Conservation (phyloP, 2,113 vertebrate genomes). For the Coreoperca whiteheadi region DNA sequence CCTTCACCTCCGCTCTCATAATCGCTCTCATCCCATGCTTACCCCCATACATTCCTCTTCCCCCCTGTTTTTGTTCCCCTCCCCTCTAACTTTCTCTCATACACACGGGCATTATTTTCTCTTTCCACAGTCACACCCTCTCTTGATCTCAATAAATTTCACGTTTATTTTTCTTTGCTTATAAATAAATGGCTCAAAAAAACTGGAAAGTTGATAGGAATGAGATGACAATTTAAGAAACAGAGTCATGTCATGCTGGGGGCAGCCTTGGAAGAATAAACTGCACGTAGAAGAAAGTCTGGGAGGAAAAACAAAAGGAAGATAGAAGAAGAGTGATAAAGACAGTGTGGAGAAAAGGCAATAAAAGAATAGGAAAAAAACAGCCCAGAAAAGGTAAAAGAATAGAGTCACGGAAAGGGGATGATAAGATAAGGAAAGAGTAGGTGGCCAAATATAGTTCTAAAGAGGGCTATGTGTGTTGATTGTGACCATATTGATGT, state of each 20-base stretch:
- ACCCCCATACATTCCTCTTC: slow-evolving; percentile 65
- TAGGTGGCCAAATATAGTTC: background rate
- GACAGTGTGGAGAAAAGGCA: background rate
- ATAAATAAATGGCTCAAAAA: slow-evolving; percentile 75
- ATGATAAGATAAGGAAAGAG: slow-evolving; percentile 25
- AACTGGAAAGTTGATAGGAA: slow-evolving; percentile 54
- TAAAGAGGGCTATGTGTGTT: slow-evolving; percentile 4
- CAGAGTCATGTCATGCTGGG: slow-evolving; percentile 56
- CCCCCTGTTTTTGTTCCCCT: slow-evolving; percentile 47
- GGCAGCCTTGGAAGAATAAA: slow-evolving; percentile 65
- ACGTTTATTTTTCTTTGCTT: slow-evolving; percentile 74
- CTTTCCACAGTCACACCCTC: slow-evolving; percentile 3
- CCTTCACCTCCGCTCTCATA: slow-evolving; percentile 71
- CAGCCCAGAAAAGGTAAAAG: slow-evolving; percentile 27
- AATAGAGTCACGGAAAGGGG: slow-evolving; percentile 4
- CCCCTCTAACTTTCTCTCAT: slow-evolving; percentile 41
- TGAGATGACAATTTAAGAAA: slow-evolving; percentile 64
- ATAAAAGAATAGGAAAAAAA: slow-evolving; percentile 8
- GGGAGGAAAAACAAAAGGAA: slow-evolving; percentile 11
- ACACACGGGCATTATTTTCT: slow-evolving; percentile 23
- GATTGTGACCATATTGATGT: slow-evolving; percentile 5
- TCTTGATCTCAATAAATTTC: slow-evolving; percentile 65
- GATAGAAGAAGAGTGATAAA: slow-evolving; percentile 12
- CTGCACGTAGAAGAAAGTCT: slow-evolving; percentile 14
- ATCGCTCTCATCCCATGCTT: slow-evolving; percentile 68